These are phyloP conservation scores for Furcula furcula DNA, from an alignment of 2,888 invertebrate genomes.

Conservation along the genomic window DNA sequence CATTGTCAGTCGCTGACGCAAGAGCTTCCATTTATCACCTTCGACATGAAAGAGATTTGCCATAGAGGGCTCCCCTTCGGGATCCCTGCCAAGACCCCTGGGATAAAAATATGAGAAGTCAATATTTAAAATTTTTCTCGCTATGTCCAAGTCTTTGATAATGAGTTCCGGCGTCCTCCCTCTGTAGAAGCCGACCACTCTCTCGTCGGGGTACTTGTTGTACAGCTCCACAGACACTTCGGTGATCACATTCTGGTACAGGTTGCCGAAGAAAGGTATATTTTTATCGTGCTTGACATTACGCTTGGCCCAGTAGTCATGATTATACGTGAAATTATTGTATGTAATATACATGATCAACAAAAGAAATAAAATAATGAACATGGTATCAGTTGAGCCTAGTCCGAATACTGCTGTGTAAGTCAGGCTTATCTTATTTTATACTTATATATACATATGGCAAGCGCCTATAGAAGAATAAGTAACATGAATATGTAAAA, in stretches of 20 bases:
- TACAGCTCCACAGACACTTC: conserved; percentile 44
- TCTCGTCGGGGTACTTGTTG: conserved; percentile 52
- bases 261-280: conserved; percentile 51
- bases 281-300: conserved; percentile 51
- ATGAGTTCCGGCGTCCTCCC: conserved; percentile 52
- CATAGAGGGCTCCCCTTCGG: conserved; percentile 43
- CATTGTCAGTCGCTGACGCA: conserved; percentile 57
- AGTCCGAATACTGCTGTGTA: too few species aligned
- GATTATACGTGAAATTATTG: conserved; percentile 45
- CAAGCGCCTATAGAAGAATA: too few species aligned
- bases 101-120: conserved; percentile 53
- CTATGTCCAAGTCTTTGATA: conserved; percentile 52
- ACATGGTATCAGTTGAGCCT: conserved; percentile 31
- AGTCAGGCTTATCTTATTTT: too few species aligned
- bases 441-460: too few species aligned
- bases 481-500: too few species aligned
- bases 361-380: conserved; percentile 21
- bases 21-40: conserved; percentile 59
- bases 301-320: conserved; percentile 52
- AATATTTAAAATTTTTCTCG: conserved; percentile 41
- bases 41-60: conserved; percentile 51
- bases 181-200: conserved; percentile 55
- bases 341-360: conserved; percentile 33
- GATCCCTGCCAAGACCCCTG: conserved; percentile 44
- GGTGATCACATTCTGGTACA: conserved; percentile 37